phyloP scores from a whole-genome alignment of 2,888 invertebrate genomes.

The Watsonalla cultraria region DNA sequence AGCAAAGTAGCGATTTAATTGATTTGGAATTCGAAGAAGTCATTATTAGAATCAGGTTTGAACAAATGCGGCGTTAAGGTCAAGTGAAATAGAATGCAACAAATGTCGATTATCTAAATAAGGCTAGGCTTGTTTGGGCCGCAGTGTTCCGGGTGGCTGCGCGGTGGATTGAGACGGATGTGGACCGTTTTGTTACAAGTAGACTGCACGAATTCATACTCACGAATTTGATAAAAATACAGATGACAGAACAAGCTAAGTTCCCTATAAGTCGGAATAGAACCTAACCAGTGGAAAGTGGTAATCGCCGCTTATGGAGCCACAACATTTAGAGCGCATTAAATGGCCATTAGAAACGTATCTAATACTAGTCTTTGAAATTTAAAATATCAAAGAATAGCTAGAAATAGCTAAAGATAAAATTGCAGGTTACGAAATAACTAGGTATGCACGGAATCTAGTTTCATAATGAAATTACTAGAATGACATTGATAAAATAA shows the following conservation, averaged over 20 bases:
- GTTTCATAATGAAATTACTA: constrained; percentile 4
- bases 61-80: constrained; percentile 8
- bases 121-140: constrained; percentile 20
- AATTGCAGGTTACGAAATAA: not conserved
- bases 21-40: not conserved
- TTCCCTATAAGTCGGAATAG: no score
- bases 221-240: not conserved
- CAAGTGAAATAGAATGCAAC: constrained; percentile 16
- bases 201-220: not conserved
- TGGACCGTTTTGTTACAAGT: not conserved
- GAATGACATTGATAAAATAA: constrained; percentile 17
- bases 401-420: not conserved
- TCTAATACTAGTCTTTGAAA: no score
- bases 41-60: constrained; percentile 6
- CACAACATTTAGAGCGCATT: no score
- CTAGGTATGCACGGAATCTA: no score
- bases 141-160: constrained; percentile 32
- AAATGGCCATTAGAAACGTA: no score
- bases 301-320: no score
- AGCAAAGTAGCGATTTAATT: not conserved
- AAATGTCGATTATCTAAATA: constrained; percentile 28
- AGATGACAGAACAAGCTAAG: not conserved
- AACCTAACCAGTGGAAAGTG: no score
- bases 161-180: constrained; percentile 8
- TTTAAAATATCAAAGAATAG: no score